Base-by-base conservation (phyloP, 2,113 vertebrate genomes). In the Amazona vittata region DNA sequence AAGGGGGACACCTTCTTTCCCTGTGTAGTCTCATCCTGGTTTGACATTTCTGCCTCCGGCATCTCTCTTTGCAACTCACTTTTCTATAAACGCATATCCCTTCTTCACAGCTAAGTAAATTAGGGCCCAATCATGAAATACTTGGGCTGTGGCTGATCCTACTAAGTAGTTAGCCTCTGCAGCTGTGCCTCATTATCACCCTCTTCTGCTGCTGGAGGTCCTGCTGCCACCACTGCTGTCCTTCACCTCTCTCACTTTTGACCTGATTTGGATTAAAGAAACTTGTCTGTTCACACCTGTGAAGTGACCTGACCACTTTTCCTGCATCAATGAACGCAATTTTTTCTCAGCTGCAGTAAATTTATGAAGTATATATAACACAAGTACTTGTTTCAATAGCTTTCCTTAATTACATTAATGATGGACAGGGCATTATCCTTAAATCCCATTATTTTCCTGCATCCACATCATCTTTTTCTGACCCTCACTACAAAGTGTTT, bases 71-170 rank as follows among this genome's bases (percentile, higher is more conserved):
- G n/a, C 74, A 75, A 37, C 44, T 76, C 21, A 5, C 33, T 41
- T 60, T 17, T 29, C n/a, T 28, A 37, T 43, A 37, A 59, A 52
- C 2, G 1, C 0, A 0, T 15, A 35, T 15, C 24, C 16, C 53
- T 67, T 1, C 0, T 12, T 69, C 37, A 18, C 25, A 59, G 50
- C 50, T 33, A 33, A 52, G 41, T 26, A 41, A 65, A 29, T 39
- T 15, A 10, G 43, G 52, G 29, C 50, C 29, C 5, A 20, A 2
- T 33, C 8, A 11, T 59, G 21, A 81, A 80, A 65, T 22, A 60
- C 18, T 52, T 7, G 35, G 84, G 50, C 41, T 46, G 75, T n/a
- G 24, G 76, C 75, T 77, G 46, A 65, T 35, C 26, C 25, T 17
- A 5, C 6, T 41, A 53, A 67, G 17, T 1, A 69, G 47, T n/a